Evolutionary conservation across 2,888 invertebrate species (phyloP), one percentile per base, ranked within the genome.

Genomic region (Ornithoptera alexandrae): DNA sequence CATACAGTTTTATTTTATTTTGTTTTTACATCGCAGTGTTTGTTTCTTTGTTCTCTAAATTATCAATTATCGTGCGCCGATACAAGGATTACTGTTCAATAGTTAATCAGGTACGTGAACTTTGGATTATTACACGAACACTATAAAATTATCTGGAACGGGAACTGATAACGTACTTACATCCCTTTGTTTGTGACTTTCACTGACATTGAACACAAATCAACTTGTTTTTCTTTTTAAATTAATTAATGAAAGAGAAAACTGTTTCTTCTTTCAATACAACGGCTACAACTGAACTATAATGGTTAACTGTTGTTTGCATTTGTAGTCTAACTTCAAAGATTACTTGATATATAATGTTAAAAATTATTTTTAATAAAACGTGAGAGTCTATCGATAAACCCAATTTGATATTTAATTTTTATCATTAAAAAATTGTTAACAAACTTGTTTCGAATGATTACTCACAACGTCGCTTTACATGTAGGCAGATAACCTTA

Each of bases 391-490:
- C 2, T 22, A 58, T 42, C 42, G 3, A 8, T 18, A 42, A 12
- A 10, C 15, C 18, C 42, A 39, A 39, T 62, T n/a, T 63, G 66
- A 39, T 58, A 70, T 70, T 66, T 65, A 62, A 65, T 65, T 69
- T 22, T 60, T 56, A 56, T 17, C 62, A 58, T 57, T 17, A 20
- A 42, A 50, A 65, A 50, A 66, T 62, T 56, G 62, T 61, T 56
- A 62, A 50, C 62, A 70, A 70, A 70, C 70, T 70, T 59, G 70
- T 70, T 70, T 70, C 30, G 18, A 58, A 20, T 18, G 62, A 59
- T 62, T 66, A 70, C 66, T 66, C 62, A 70, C 46, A 42, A 59
- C 24, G 17, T 36, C 46, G 2, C 36, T 57, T 62, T 39, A 57
- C 30, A 53, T 24, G 36, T 22, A 57, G 7, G 65, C 57, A 15